Conservation (phyloP, 2,113 vertebrate species). For the Rana temporaria region DNA sequence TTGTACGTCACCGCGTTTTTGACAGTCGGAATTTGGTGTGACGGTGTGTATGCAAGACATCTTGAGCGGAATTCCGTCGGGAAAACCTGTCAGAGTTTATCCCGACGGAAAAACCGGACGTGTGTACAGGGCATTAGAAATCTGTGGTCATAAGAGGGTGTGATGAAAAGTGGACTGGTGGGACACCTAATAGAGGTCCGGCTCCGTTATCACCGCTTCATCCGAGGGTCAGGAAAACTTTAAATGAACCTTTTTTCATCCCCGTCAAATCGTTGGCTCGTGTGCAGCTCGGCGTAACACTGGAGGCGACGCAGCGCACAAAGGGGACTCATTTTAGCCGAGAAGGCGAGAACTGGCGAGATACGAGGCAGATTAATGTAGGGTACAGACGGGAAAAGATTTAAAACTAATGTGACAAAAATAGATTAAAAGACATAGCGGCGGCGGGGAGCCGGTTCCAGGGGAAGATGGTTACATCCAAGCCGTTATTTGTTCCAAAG, state of each 20-base stretch:
- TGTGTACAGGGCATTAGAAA: too few relatives aligned
- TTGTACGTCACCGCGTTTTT: too few relatives aligned
- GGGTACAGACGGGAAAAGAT: constrained; percentile 14
- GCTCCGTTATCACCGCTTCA: too few relatives aligned
- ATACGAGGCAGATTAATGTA: constrained; percentile 35
- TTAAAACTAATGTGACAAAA: constrained; percentile 44
- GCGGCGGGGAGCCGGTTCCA: not conserved
- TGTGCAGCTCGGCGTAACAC: not conserved
- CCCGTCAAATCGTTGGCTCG: not conserved
- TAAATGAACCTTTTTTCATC: not conserved
- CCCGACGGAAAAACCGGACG: too few relatives aligned
- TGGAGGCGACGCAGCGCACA: too few relatives aligned
- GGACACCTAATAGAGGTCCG: too few relatives aligned
- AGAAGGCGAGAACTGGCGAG: not conserved
- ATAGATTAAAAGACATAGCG: constrained; percentile 42
- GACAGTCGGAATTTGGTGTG: too few relatives aligned
- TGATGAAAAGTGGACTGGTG: not conserved
- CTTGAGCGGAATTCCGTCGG: too few relatives aligned
- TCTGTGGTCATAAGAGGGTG: not conserved
- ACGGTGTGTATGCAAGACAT: too few relatives aligned
- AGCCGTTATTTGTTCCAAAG: constrained; percentile 21
- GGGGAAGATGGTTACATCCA: constrained; percentile 1
- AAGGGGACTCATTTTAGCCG: not conserved
- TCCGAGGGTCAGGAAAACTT: too few relatives aligned
- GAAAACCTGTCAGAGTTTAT: too few relatives aligned